Evolutionary conservation across 30 jellyfish, hydroid and myxozoan species (phyloP).

Genomic region (Phacellophora camtschatica): DNA sequence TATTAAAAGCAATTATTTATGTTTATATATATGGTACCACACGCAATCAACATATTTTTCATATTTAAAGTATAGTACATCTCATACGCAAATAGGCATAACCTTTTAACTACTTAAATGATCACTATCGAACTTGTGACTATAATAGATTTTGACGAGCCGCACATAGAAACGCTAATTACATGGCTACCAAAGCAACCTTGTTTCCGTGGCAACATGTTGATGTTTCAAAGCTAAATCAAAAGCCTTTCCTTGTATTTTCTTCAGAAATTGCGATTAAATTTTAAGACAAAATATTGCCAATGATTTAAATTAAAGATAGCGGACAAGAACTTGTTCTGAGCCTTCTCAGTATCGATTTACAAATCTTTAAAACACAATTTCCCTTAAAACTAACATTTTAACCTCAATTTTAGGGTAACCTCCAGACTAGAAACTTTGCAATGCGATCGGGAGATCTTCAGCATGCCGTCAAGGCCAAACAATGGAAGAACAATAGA

Average conservation of each 20-base stretch:
- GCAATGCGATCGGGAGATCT: too few species aligned
- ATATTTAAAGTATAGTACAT: too few species aligned
- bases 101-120: too few species aligned
- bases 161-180: neutral
- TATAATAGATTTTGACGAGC: too few species aligned
- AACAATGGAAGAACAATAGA: too few species aligned
- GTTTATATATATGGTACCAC: too few species aligned
- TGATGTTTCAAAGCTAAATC: neutral
- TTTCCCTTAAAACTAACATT: neutral
- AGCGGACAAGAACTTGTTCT: neutral
- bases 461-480: too few species aligned
- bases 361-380: neutral
- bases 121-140: too few species aligned
- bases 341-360: neutral
- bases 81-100: too few species aligned
- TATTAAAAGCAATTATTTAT: too few species aligned
- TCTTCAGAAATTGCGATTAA: neutral
- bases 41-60: too few species aligned
- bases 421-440: too few species aligned
- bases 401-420: neutral
- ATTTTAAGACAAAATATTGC: neutral
- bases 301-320: neutral
- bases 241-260: neutral
- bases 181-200: neutral
- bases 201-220: neutral